Conservation (phyloP, 1,140 invertebrate species). For the Zaprionus capensis region DNA sequence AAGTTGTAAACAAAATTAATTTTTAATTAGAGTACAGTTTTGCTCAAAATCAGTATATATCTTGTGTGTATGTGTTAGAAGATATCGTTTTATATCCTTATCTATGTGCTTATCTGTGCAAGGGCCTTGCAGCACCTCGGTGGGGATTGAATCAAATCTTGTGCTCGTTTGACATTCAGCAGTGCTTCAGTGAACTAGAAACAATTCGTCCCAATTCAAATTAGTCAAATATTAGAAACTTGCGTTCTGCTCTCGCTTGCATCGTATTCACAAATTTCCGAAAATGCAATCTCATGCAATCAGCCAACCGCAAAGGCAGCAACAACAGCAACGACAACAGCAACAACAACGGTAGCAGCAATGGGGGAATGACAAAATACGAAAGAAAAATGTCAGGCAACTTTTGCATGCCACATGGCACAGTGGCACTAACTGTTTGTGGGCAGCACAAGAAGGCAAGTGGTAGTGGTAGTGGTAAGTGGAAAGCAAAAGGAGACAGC, state of each 20-base stretch:
- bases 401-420: slow-evolving; percentile 48
- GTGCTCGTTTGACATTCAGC: slow-evolving; percentile 26
- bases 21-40: too few species aligned
- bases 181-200: slow-evolving; percentile 39
- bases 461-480: not conserved
- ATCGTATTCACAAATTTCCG: slow-evolving; percentile 37
- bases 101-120: not conserved
- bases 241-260: slow-evolving; percentile 33
- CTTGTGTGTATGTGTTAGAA: not conserved
- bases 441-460: slow-evolving; percentile 7
- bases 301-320: slow-evolving; percentile 56
- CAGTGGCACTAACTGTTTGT: slow-evolving; percentile 6
- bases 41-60: too few species aligned
- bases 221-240: slow-evolving; percentile 62
- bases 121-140: slow-evolving; percentile 3
- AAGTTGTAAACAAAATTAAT: too few species aligned
- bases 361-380: not conserved
- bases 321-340: slow-evolving; percentile 51
- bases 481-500: slow-evolving; percentile 32
- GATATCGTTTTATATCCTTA: not conserved
- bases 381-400: slow-evolving; percentile 48
- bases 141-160: slow-evolving; percentile 27
- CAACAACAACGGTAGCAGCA: not conserved
- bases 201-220: slow-evolving; percentile 58
- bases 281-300: slow-evolving; percentile 60